phyloP scores from a whole-genome alignment of 2,888 invertebrate genomes.

The Schizotus pectinicornis region DNA sequence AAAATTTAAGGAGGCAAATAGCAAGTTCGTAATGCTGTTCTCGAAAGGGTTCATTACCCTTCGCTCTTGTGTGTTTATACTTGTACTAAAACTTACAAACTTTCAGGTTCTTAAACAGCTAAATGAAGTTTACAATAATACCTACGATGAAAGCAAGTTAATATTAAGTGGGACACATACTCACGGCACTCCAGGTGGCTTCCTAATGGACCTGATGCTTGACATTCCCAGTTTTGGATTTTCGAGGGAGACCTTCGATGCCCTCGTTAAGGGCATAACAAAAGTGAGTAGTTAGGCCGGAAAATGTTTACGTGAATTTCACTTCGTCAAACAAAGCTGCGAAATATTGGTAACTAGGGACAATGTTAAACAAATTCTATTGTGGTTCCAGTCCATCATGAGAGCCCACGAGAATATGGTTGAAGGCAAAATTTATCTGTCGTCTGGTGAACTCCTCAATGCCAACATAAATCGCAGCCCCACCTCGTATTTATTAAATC shows the following conservation, averaged over 20 bases:
- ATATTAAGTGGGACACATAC: constrained; percentile 91
- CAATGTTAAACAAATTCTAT: too few species aligned
- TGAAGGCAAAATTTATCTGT: constrained; percentile 73
- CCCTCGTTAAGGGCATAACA: constrained; percentile 72
- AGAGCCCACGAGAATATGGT: constrained; percentile 76
- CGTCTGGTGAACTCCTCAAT: constrained; percentile 71
- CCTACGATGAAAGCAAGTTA: constrained; percentile 81
- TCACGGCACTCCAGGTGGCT: constrained; percentile 89
- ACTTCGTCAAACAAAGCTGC: too few species aligned
- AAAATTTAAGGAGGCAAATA: too few species aligned
- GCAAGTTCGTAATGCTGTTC: too few species aligned
- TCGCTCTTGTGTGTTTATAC: background rate
- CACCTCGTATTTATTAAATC: constrained; percentile 84
- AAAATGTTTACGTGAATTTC: too few species aligned
- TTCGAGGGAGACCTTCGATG: constrained; percentile 71
- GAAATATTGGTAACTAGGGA: too few species aligned
- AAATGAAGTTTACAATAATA: constrained; percentile 67
- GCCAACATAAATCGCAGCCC: constrained; percentile 93
- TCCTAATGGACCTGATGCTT: constrained; percentile 85
- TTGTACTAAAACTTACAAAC: background rate
- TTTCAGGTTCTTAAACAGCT: constrained; percentile 76
- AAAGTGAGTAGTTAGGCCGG: constrained; percentile 66
- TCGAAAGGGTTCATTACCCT: too few species aligned
- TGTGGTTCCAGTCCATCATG: constrained; percentile 72
- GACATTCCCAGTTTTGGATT: constrained; percentile 87